Evolutionary conservation across 2,113 vertebrate genomes (phyloP).

Genomic region (Rhynchopsitta pachyrhyncha): DNA sequence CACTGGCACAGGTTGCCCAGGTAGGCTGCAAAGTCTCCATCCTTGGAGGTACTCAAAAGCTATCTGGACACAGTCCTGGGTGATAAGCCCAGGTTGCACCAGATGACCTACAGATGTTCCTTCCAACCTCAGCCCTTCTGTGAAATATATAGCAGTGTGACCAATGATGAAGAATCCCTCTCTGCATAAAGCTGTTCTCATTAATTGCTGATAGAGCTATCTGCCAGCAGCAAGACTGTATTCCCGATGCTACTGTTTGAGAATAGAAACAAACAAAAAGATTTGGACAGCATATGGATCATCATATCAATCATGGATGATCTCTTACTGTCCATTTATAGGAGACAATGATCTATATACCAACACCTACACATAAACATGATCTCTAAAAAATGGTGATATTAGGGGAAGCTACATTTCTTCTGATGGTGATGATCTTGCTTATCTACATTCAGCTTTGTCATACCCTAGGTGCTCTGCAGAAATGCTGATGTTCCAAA

Average conservation of each 20-base stretch:
- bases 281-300: background rate
- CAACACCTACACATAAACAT: background rate
- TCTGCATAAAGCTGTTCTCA: background rate
- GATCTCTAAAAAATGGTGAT: background rate
- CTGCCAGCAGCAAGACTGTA: background rate
- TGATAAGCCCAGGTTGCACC: background rate
- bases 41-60: background rate
- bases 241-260: background rate
- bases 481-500: background rate
- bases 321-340: background rate
- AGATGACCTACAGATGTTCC: background rate
- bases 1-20: background rate
- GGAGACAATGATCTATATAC: background rate
- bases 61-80: fast-evolving
- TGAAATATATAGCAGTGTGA: background rate
- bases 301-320: background rate
- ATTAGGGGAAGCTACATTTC: background rate
- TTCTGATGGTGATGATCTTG: background rate
- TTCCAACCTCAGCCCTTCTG: background rate
- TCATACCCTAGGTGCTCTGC: background rate
- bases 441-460: background rate
- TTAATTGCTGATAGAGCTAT: background rate
- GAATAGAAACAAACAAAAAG: background rate
- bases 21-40: background rate
- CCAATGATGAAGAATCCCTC: background rate